A percentile compares a stretch with the other conserved stretches of the same genome.
Conservation (phyloP, 2,113 vertebrate genomes). For the Regulus satrapa region DNA sequence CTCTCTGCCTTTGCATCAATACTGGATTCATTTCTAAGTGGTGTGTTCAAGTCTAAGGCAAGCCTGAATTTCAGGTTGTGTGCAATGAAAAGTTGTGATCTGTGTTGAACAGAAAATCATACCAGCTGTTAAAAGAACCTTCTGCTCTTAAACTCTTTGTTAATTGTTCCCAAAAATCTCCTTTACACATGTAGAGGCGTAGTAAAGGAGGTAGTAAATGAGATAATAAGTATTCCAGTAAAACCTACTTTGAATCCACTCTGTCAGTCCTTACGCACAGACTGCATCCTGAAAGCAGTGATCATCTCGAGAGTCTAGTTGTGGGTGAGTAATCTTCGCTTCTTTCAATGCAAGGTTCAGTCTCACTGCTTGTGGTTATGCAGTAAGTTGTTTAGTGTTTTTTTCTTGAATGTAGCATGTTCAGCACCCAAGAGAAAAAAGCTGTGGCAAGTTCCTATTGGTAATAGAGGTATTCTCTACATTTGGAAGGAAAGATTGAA, state of each 20-base stretch:
- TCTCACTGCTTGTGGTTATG: neutral
- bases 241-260: neutral
- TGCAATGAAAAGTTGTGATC: neutral
- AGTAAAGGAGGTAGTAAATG: neutral
- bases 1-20: neutral
- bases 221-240: neutral
- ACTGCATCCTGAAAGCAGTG: neutral
- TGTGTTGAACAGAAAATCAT: neutral
- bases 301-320: neutral
- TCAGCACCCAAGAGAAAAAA: neutral
- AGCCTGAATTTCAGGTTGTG: neutral
- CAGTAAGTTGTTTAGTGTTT: neutral
- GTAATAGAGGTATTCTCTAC: neutral
- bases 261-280: neutral
- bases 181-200: fast-evolving
- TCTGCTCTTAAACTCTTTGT: neutral
- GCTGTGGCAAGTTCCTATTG: neutral
- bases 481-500: neutral
- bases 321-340: slow-evolving; percentile 8
- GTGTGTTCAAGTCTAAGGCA: neutral
- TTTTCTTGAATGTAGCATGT: neutral
- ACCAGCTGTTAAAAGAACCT: neutral
- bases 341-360: neutral
- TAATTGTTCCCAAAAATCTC: neutral
- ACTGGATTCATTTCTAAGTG: neutral